Evolutionary conservation across 2,113 vertebrate genomes (phyloP).

Genomic region (Phylloscopus trochiloides): DNA sequence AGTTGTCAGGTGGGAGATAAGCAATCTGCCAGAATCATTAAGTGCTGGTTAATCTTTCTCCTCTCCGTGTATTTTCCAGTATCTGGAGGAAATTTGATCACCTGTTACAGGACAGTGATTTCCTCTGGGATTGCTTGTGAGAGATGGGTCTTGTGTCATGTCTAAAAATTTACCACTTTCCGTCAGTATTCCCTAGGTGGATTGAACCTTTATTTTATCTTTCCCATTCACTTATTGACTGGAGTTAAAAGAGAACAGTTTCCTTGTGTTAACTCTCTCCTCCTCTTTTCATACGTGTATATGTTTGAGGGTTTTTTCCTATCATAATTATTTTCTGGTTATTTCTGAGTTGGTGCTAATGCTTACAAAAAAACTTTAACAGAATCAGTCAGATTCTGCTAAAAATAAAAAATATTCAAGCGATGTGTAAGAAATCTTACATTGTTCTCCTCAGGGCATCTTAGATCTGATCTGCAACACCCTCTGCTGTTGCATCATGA

Average conservation of each 20-base stretch:
- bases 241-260: neutral
- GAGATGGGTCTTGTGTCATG: neutral
- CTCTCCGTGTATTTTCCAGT: neutral
- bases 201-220: neutral
- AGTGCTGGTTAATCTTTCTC: neutral
- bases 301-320: rapidly evolving
- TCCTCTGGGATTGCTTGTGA: neutral
- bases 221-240: neutral
- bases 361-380: neutral
- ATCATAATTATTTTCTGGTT: neutral
- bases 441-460: neutral
- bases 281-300: neutral
- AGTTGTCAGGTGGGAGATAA: neutral
- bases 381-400: neutral
- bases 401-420: neutral
- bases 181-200: neutral
- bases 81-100: neutral
- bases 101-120: neutral
- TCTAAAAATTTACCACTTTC: neutral
- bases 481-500: conserved; percentile 33
- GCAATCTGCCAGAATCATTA: neutral
- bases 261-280: neutral
- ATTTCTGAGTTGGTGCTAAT: neutral
- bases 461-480: conserved; percentile 42
- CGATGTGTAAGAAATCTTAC: neutral